phyloP scores from a whole-genome alignment of 2,888 invertebrate species.

The Gastracanthus pulcherrimus region DNA sequence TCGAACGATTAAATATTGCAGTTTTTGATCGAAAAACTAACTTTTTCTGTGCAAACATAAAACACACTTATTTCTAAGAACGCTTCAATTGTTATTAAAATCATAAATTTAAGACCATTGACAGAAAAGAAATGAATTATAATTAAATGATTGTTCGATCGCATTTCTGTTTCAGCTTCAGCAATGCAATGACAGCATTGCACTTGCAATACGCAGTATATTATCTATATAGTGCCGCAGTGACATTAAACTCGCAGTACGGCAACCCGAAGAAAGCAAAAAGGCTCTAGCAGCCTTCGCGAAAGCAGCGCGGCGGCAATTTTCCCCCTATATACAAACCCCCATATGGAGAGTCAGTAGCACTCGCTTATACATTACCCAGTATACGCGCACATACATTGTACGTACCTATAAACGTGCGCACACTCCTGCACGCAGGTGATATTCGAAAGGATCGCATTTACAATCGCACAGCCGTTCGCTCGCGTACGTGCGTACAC shows the following conservation, averaged over 20 bases:
- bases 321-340: neutral
- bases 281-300: slow-evolving; percentile 7
- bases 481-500: neutral
- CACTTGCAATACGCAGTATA: too few relatives aligned
- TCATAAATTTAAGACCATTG: too few relatives aligned
- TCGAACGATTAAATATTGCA: too few relatives aligned
- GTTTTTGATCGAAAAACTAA: too few relatives aligned
- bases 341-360: neutral
- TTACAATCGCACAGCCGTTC: slow-evolving; percentile 2
- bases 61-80: too few relatives aligned
- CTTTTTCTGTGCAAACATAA: too few relatives aligned
- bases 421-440: slow-evolving; percentile 9
- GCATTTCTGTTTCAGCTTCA: neutral
- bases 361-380: neutral
- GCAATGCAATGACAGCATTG: neutral
- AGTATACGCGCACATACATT: neutral
- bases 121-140: too few relatives aligned
- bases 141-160: too few relatives aligned
- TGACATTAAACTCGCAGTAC: neutral
- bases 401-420: neutral
- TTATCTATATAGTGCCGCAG: too few relatives aligned
- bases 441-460: neutral
- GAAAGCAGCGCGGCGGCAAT: slow-evolving; percentile 1
- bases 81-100: too few relatives aligned
- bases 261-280: slow-evolving; percentile 13